A percentile compares a stretch with the other conserved stretches of the same genome.
These are phyloP conservation scores for Eristalinus sepulchralis DNA, from an alignment of 2,888 invertebrate species.

Conservation along the genomic window DNA sequence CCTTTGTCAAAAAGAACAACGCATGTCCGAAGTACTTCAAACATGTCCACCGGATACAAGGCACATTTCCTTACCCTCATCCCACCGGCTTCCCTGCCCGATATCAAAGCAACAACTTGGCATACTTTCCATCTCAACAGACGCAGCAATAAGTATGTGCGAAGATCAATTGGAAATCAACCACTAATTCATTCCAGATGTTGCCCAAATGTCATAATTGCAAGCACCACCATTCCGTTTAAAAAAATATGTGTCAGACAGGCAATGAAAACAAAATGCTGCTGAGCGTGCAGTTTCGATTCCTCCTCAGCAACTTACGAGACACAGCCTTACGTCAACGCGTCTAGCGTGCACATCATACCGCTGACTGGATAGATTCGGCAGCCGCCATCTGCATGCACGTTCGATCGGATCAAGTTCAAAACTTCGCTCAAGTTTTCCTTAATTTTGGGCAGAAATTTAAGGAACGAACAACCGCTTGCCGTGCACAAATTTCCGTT, in stretches of 20 bases:
- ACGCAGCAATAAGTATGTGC: neutral
- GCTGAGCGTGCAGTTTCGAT: neutral
- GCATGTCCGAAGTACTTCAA: neutral
- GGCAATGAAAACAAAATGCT: neutral
- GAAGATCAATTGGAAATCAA: neutral
- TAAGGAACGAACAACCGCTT: conserved; percentile 14
- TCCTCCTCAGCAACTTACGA: neutral
- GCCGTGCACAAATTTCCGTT: conserved; percentile 22
- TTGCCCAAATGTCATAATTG: neutral
- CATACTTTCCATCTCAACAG: neutral
- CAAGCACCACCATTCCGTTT: neutral
- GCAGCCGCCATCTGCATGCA: neutral
- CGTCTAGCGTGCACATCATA: neutral
- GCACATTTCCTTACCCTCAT: neutral
- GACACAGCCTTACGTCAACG: neutral
- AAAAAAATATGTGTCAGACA: neutral
- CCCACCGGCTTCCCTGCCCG: neutral
- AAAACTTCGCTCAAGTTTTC: neutral
- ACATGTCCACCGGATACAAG: neutral
- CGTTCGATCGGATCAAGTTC: neutral
- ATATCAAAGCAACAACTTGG: neutral
- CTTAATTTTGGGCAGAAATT: neutral
- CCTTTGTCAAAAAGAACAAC: neutral
- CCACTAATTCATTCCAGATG: neutral
- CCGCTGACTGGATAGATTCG: neutral